Evolutionary conservation across 2,888 invertebrate genomes (phyloP), one percentile per base, ranked within the genome.

Genomic region (Myopa tessellatipennis): DNA sequence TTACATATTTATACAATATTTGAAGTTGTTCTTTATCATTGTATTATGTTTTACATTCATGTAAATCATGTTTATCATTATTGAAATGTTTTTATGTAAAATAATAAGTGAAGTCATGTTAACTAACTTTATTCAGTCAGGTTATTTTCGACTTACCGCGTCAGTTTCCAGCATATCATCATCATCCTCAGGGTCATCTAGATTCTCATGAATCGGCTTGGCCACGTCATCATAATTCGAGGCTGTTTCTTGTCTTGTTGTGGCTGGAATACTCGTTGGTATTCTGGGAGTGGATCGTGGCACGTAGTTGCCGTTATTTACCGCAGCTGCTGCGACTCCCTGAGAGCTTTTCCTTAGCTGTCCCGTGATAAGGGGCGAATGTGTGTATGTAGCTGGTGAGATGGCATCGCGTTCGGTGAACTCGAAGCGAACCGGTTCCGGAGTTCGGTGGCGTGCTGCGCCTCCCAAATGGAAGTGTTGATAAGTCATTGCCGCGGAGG

Each of bases 331-430:
- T 7, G 36, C 14, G 8, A 65, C 8, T 65, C 34, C 65, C 65
- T 65, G 65, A 36, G 65, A 36, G 14, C 55, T 55, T 4, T 60
- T 58, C 8, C 68, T 52, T 16, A 60, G 34, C 38, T 75, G 75
- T 4, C 40, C 75, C 18, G 14, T 61, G 14, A 18, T 82, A 4
- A 88, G 88, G 3, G 88, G 88, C 0, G 86, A 84, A 72, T 84
- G 82, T 3, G 88, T 88, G 75, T 85, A 88, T 0, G 85, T 81
- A 0, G 87, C 85, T 4, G 84, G 83, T 40, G 75, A 60, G 40
- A 88, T 85, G 26, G 88, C 88, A 81, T 88, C 88, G 26, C 85
- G 85, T 79, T 88, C 88, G 1, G 88, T 88, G 79, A 88, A 88
- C 81, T 89, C 88, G 61, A 89, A 87, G 65, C 87, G 83, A 52